A percentile compares a stretch with the other conserved stretches of the same genome.
These are phyloP conservation scores for Chrysemys picta DNA, from an alignment of 2,113 vertebrate species.

Conservation along the genomic window DNA sequence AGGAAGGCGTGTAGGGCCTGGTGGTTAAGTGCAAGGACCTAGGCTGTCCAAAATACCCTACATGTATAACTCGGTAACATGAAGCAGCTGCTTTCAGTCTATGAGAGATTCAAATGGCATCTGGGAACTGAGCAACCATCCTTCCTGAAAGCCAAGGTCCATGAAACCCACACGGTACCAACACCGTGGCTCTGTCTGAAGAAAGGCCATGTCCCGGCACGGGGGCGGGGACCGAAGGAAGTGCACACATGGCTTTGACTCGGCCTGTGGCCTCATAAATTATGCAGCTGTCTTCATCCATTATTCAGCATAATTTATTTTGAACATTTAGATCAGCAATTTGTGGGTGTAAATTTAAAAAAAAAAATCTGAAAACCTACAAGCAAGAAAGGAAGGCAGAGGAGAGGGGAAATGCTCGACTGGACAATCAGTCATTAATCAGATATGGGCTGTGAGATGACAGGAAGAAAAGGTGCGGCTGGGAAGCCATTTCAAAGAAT, in stretches of 20 bases:
- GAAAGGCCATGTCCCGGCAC: neutral
- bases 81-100: neutral
- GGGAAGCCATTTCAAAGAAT: constrained; percentile 38
- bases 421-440: constrained; percentile 33
- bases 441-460: neutral
- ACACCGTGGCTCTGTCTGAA: neutral
- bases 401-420: neutral
- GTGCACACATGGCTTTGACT: neutral
- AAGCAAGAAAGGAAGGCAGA: constrained; percentile 51
- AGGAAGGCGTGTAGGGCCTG: neutral
- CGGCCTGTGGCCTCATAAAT: constrained; percentile 72
- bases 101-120: neutral
- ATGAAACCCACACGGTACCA: neutral
- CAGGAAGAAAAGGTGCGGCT: constrained; percentile 26
- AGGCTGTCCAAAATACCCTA: neutral
- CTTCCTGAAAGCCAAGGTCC: neutral
- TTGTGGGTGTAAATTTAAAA: constrained; percentile 43
- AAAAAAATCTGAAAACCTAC: constrained; percentile 32
- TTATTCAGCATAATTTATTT: constrained; percentile 83
- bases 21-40: neutral
- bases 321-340: constrained; percentile 78
- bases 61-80: accelerated
- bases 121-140: neutral
- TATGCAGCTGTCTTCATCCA: constrained; percentile 78
- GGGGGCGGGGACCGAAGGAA: constrained; percentile 10